Evolutionary conservation across 2,888 invertebrate genomes (phyloP), one percentile per base, ranked within the genome.

Genomic region (Nymphalis polychloros): DNA sequence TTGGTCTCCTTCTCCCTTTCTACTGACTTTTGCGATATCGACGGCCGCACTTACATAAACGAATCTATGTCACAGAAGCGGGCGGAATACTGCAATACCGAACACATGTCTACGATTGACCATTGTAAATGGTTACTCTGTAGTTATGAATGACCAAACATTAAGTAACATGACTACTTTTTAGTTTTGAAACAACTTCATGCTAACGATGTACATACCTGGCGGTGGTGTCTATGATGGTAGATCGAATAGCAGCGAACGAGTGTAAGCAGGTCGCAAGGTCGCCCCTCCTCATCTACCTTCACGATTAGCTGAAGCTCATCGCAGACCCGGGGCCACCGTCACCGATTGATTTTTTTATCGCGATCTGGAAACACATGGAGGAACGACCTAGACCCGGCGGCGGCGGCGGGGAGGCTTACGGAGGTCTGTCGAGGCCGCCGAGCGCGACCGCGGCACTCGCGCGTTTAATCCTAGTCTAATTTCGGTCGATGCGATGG

Each of bases 391-490:
- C 75, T 75, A 78, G 80, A 78, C 75, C 77, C 80, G 80, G 83
- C 86, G 83, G 79, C 83, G 84, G 86, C 84, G 84, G 80, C 74
- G 74, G 77, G 78, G 82, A 82, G 81, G 83, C 83, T 76, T 80
- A 75, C 76, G 78, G 76, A 73, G 73, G 76, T 76, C 74, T 75
- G 78, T 79, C 78, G 77, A 78, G 81, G 87, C 79, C 78, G 82
- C 81, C 83, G 84, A 81, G 83, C 81, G 83, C 86, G 84, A 89
- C 88, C 91, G 93, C 93, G 84, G 83, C 87, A 84, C 86, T 88
- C 84, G 90, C 88, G 89, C 87, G 82, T 84, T 79, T 84, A 85
- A 78, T 82, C 78, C 79, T 75, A 79, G 78, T 80, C 77, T 77
- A 75, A 76, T 78, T 72, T 78, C 80, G 87, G 88, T 85, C 86